Evolutionary conservation across 2,888 invertebrate species (phyloP).

Genomic region (Drosophila kanekoi): DNA sequence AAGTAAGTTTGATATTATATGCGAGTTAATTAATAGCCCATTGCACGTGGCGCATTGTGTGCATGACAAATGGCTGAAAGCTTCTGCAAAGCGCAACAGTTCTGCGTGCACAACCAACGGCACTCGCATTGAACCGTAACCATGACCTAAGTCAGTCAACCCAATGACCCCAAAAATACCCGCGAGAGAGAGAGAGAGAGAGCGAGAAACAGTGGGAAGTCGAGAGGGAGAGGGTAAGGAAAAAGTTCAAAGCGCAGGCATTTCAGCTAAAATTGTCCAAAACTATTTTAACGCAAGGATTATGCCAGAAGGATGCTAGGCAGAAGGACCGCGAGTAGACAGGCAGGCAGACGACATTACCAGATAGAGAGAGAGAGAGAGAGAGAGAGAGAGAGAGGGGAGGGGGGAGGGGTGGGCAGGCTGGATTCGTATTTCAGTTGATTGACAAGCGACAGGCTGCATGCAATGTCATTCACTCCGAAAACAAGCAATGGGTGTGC

Average conservation of each 20-base stretch:
- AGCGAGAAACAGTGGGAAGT: not conserved
- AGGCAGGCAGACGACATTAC: slow-evolving; percentile 6
- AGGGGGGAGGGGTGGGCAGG: not conserved
- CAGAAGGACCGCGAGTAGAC: not conserved
- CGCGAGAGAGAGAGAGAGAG: slow-evolving; percentile 2
- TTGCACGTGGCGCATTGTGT: slow-evolving; percentile 37
- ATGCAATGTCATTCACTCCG: slow-evolving; percentile 64
- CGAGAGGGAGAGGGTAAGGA: not conserved
- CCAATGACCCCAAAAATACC: slow-evolving; percentile 53
- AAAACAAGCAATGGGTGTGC: slow-evolving; percentile 67
- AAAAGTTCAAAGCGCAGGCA: slow-evolving; percentile 57
- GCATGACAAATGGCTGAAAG: slow-evolving; percentile 43
- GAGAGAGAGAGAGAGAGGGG: too few relatives aligned
- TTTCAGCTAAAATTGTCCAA: slow-evolving; percentile 53
- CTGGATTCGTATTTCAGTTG: slow-evolving; percentile 47
- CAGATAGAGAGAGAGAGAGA: too few relatives aligned
- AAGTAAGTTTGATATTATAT: slow-evolving; percentile 12
- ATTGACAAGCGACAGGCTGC: slow-evolving; percentile 66
- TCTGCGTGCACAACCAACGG: slow-evolving; percentile 40
- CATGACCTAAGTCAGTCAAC: slow-evolving; percentile 54
- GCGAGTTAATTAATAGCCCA: slow-evolving; percentile 37
- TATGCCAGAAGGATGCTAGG: slow-evolving; percentile 10
- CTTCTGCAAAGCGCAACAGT: slow-evolving; percentile 46
- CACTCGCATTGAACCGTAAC: slow-evolving; percentile 45
- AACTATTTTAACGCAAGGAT: slow-evolving; percentile 65